phyloP scores from a whole-genome alignment of 1,140 invertebrate species.

The Sipha flava region DNA sequence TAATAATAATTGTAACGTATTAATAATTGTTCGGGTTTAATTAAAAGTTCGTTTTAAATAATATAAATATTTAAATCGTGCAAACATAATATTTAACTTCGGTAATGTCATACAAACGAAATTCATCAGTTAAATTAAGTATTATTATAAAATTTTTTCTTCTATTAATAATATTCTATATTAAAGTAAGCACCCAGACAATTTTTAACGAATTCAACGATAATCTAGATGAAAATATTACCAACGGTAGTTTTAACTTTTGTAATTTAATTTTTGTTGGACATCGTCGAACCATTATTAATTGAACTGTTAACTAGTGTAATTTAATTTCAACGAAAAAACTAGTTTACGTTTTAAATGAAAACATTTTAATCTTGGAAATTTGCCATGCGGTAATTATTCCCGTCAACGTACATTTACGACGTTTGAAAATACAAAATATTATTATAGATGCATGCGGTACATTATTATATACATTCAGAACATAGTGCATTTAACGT shows the following conservation, averaged over 20 bases:
- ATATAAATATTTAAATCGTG: no score
- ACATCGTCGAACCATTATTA: neutral
- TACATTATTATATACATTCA: no score
- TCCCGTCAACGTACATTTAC: neutral
- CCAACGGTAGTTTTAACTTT: neutral
- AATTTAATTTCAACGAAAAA: neutral
- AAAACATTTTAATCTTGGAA: neutral
- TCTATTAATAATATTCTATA: no score
- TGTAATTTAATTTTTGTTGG: neutral
- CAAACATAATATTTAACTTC: no score
- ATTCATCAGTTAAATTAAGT: no score
- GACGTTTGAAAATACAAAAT: neutral
- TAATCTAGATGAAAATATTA: neutral
- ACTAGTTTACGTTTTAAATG: neutral
- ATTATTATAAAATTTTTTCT: no score
- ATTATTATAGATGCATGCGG: neutral
- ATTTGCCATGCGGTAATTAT: slow-evolving; percentile 3
- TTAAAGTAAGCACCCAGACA: neutral
- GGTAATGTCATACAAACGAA: no score
- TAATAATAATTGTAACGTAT: no score
- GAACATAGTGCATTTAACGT: neutral
- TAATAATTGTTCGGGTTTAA: no score
- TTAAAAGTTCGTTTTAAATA: no score
- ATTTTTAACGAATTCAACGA: neutral
- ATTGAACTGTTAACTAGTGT: neutral